Evolutionary conservation across 2,888 invertebrate species (phyloP).

Genomic region (Creontiades dilutus): DNA sequence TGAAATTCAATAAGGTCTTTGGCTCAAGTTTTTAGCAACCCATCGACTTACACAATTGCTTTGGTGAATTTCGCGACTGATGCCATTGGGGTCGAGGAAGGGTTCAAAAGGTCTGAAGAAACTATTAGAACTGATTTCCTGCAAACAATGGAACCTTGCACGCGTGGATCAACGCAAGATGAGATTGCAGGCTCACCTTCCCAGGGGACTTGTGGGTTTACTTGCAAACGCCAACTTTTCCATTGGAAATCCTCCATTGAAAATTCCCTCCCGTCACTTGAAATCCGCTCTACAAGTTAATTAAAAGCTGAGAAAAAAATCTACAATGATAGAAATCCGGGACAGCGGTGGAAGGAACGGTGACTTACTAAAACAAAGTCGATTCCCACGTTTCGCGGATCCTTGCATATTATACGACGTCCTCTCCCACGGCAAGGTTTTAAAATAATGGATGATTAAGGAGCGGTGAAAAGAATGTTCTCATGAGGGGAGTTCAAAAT

Average conservation of each 20-base stretch:
- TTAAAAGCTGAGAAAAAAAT: conserved; percentile 29
- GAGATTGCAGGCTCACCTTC: neutral
- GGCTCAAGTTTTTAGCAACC: too few relatives aligned
- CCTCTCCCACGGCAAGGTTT: conserved; percentile 18
- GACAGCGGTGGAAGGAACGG: conserved; percentile 23
- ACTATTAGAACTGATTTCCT: too few relatives aligned
- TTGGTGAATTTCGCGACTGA: too few relatives aligned
- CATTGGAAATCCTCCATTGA: neutral
- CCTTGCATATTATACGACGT: conserved; percentile 27
- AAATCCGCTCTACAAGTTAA: neutral
- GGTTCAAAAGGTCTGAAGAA: too few relatives aligned
- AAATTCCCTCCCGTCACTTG: conserved; percentile 7
- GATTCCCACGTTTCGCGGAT: conserved; percentile 16
- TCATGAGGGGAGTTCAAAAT: neutral
- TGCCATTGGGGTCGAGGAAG: too few relatives aligned
- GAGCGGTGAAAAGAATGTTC: neutral
- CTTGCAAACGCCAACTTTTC: neutral
- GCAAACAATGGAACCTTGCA: neutral
- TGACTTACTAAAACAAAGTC: conserved; percentile 28
- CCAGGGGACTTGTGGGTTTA: neutral
- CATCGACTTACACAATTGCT: too few relatives aligned
- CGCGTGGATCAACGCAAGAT: neutral
- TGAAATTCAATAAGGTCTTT: too few relatives aligned
- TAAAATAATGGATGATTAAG: conserved; percentile 35
- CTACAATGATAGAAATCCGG: conserved; percentile 17